phyloP scores from a whole-genome alignment of 2,797 vertebrate genomes.

The Microchirus variegatus region DNA sequence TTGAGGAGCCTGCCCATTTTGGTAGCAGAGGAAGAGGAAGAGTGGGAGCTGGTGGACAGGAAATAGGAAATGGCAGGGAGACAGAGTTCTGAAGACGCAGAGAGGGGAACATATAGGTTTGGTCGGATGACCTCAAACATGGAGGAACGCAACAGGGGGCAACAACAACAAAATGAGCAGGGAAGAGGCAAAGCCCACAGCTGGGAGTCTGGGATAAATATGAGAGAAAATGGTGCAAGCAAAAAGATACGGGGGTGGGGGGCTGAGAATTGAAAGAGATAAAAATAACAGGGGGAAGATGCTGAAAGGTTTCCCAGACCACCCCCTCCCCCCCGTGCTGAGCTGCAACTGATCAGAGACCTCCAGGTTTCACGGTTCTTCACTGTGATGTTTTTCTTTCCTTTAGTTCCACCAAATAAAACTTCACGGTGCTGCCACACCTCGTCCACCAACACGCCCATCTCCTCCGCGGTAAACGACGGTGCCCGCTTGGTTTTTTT shows the following conservation, averaged over 20 bases:
- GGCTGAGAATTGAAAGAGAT: conserved; percentile 27
- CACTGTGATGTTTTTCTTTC: too few relatives aligned
- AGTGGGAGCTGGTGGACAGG: conserved; percentile 59
- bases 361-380: not conserved
- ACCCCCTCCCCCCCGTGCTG: conserved; percentile 10
- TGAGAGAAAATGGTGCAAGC: conserved; percentile 24
- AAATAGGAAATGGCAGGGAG: conserved; percentile 71
- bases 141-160: not conserved
- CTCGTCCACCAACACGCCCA: too few relatives aligned
- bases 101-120: conserved; percentile 2
- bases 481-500: too few relatives aligned
- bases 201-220: conserved; percentile 16
- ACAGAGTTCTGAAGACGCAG: conserved; percentile 64
- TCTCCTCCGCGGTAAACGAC: too few relatives aligned
- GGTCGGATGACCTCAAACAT: conserved; percentile 22
- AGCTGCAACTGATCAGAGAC: conserved; percentile 1
- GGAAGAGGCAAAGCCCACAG: conserved; percentile 14
- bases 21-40: conserved; percentile 69
- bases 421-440: too few relatives aligned
- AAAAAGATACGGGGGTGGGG: not conserved
- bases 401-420: too few relatives aligned
- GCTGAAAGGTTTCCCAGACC: conserved; percentile 52
- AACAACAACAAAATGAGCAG: conserved; percentile 29
- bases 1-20: conserved; percentile 38
- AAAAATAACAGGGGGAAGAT: conserved; percentile 62